Base-by-base conservation (phyloP, 92 coral and sea anemone genomes). In the Porites cylindrica region DNA sequence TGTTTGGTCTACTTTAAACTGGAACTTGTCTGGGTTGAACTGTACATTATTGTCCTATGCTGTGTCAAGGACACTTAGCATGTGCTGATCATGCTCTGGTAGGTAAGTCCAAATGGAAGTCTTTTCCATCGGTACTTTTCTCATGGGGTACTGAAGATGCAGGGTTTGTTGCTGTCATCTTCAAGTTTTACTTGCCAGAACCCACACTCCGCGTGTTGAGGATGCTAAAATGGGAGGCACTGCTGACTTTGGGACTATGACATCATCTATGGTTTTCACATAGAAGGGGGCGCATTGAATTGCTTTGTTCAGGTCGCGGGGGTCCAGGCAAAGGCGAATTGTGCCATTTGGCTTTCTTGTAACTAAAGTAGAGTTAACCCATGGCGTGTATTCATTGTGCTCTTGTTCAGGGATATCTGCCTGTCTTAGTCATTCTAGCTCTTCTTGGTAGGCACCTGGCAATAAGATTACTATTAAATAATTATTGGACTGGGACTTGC, bases 241-340 rank as follows among this genome's bases (percentile, higher is more conserved):
- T 83, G 10, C 85, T 72, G 69, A 93, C 87, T 52, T 86, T 56
- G 6, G 89, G 90, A 24, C 26, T 78, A 90, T 93, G 19, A 93
- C 91, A 61, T 93, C 90, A 47, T 92, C 90, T 70, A 66, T 54
- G 68, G 88, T 77, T 26, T 26, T 26, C 29, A 26, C 29, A 29
- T 29, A 2, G 32, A 0, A 29, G 32, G 32, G 32, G 32, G 83
- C 86, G 75, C 23, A 66, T 69, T 83, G 76, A 29, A 93, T 64
- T 1, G 92, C 90, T 59, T 88, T 88, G 51, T 90, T 90, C 8
- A 85, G 82, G 56, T 92, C 91, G 10, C 85, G 88, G 3, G 96
- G 96, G 61, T 92, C 91, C 7, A 89, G 67, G 69, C 93, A 92
- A n/a, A 92, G 86, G 51, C 95, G 84, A 16, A 89, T 90, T 24